Evolutionary conservation across 2,113 vertebrate species (phyloP).

Genomic region (Zapus hudsonius): DNA sequence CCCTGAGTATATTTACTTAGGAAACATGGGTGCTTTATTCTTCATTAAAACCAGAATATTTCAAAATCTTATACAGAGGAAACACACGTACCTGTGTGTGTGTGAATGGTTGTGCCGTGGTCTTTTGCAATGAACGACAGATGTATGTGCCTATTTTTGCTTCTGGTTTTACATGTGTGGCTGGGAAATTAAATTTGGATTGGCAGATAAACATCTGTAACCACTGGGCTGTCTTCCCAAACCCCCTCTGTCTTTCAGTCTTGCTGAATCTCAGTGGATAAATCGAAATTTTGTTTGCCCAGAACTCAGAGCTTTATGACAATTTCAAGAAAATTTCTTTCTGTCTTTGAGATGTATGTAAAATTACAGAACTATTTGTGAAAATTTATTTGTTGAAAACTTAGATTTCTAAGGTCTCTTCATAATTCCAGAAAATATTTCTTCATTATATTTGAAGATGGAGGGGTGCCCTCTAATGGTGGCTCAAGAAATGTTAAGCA

Average conservation of each 20-base stretch:
- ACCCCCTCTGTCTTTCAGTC: not conserved
- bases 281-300: not conserved
- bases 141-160: too few species aligned
- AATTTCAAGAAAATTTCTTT: constrained; percentile 26
- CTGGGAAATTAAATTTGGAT: too few species aligned
- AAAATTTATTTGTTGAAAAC: not conserved
- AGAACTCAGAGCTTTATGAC: not conserved
- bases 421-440: not conserved
- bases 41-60: not conserved
- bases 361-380: not conserved
- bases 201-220: too few species aligned
- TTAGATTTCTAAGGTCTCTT: not conserved
- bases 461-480: constrained; percentile 53
- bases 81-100: too few species aligned
- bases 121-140: too few species aligned
- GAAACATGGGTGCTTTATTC: not conserved
- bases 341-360: not conserved
- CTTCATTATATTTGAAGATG: constrained; percentile 28
- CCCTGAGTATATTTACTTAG: not conserved
- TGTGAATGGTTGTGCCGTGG: too few species aligned
- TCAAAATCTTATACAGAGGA: not conserved
- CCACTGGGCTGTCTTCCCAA: too few species aligned
- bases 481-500: not conserved
- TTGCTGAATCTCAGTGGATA: not conserved
- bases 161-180: too few species aligned